Conservation (phyloP, 2,113 vertebrate species). For the Cathartes aura region DNA sequence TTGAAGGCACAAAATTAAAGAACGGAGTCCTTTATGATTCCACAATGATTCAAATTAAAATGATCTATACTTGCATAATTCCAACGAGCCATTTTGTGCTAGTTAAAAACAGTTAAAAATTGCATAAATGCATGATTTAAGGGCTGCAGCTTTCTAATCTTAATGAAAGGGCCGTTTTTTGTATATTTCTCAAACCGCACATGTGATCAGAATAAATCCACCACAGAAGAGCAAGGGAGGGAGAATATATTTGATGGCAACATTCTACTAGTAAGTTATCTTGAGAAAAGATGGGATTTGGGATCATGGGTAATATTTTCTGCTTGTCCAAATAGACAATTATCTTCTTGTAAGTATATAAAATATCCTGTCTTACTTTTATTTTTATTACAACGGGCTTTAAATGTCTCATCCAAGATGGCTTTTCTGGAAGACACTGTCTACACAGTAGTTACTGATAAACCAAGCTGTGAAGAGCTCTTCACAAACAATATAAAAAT, state of each 20-base stretch:
- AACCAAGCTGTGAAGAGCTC: neutral
- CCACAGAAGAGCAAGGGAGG: neutral
- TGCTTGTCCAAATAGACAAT: neutral
- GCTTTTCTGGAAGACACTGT: neutral
- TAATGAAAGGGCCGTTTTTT: conserved; percentile 66
- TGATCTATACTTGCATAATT: conserved; percentile 81
- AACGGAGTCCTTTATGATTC: conserved; percentile 79
- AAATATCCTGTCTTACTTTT: neutral
- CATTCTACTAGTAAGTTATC: neutral
- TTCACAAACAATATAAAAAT: neutral
- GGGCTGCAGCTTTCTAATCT: conserved; percentile 65
- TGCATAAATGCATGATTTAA: conserved; percentile 78
- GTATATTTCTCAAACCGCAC: conserved; percentile 43
- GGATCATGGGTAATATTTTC: neutral
- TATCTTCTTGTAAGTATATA: neutral
- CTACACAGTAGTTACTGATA: neutral
- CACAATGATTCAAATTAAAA: conserved; percentile 83
- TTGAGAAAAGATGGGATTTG: neutral
- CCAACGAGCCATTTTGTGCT: conserved; percentile 76
- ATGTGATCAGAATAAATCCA: conserved; percentile 64
- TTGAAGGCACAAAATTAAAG: conserved; percentile 83
- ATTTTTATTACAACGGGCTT: neutral
- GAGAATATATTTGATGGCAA: neutral
- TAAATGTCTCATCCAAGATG: neutral
- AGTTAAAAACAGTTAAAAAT: conserved; percentile 83